phyloP scores from a whole-genome alignment of 2,113 vertebrate genomes.

The Pygoscelis adeliae region DNA sequence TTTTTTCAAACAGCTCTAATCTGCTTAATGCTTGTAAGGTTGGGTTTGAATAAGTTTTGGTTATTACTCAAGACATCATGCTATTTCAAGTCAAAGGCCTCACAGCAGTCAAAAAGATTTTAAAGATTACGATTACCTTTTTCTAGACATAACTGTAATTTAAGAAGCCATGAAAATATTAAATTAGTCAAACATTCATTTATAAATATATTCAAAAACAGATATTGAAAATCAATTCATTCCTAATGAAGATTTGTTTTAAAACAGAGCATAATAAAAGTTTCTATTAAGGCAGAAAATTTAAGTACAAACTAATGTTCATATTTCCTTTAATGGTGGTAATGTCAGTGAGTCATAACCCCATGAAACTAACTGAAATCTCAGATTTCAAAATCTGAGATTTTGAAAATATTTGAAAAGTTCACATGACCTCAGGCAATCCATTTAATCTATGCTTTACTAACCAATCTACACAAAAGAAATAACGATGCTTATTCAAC shows the following conservation, averaged over 20 bases:
- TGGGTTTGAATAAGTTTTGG: neutral
- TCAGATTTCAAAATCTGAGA: neutral
- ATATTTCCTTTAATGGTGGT: neutral
- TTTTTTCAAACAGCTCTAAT: neutral
- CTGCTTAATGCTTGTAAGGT: neutral
- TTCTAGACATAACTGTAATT: neutral
- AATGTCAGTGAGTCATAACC: neutral
- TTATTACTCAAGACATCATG: neutral
- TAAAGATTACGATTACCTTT: neutral
- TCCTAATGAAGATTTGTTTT: neutral
- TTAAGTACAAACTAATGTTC: neutral
- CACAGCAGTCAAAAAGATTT: neutral
- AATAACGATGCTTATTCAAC: neutral
- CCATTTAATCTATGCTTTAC: neutral
- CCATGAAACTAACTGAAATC: neutral
- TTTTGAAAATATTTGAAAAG: neutral
- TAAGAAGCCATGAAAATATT: neutral
- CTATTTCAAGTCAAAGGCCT: neutral
- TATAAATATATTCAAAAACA: neutral
- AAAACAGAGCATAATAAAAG: neutral
- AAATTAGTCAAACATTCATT: neutral
- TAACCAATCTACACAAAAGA: neutral
- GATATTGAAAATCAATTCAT: neutral
- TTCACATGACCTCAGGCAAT: neutral
- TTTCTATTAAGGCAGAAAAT: neutral